Base-by-base conservation (phyloP, 1,140 invertebrate genomes). In the Papilio machaon region DNA sequence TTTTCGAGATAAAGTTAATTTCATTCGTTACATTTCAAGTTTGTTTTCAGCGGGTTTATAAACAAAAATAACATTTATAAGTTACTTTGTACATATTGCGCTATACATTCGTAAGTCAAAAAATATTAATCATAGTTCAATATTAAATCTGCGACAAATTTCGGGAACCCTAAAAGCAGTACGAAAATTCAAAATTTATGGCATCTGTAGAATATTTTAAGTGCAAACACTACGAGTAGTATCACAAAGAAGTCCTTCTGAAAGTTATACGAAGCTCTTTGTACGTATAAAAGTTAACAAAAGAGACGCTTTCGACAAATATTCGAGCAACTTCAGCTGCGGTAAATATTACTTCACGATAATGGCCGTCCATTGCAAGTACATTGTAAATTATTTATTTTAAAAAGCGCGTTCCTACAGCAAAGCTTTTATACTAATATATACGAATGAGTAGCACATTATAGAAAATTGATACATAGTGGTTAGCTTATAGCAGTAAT, bases 201-300 rank as follows among this genome's bases (percentile, higher is more conserved):
- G 11, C 30, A 70, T 70, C 64, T 70, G 64, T 70, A 38, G 64
- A 70, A 70, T 70, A 70, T 70, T 70, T 70, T 70, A 70, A 70
- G 23, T 35, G 64, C 15, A 70, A 70, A 70, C 30, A 70, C 23
- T 15, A 64, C 60, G 64, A 70, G 64, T 70, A 11, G 64, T 70
- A 70, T 38, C 64, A 70, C 64, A 70, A 70, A 70, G 64, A 70
- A 70, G 64, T 38, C 13, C 64, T 35, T 70, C 30, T 70, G 35
- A 70, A 70, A 70, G 64, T 70, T 70, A 70, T 70, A 70, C 64
- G 64, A 70, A 70, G n/a, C 64, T 70, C 64, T 70, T 70, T 70
- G 64, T 35, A 70, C 64, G 30, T 64, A 64, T 19, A 64, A 70
- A 70, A 70, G 64, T 23, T 70, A 70, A 38, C 64, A 23, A 70